Base-by-base conservation (phyloP, 2,113 vertebrate genomes). In the Nanorana parkeri region DNA sequence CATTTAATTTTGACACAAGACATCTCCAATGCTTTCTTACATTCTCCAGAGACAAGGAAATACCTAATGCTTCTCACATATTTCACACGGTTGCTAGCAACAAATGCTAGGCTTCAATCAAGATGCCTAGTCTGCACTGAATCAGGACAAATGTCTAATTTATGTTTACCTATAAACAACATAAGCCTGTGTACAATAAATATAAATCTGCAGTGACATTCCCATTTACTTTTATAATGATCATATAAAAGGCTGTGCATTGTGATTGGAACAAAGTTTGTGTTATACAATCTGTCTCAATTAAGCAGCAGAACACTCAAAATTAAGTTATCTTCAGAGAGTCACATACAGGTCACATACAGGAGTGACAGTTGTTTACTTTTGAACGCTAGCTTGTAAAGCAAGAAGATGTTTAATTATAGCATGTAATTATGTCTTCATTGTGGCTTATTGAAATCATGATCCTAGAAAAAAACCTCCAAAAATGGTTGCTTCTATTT, bases 201-300 rank as follows among this genome's bases (percentile, higher is more conserved):
- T 78, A 78, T 56, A 56, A 56, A 78, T 78, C 16, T 78, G 52
- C 36, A 41, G 29, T 68, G 61, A 68, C 77, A 56, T 78, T 20
- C 36, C 28, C 51, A 55, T 78, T 67, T 36, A 32, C 26, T 21
- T 17, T 78, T 74, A 60, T 58, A 58, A 74, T 32, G 26, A 17
- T 32, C 28, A 17, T 54, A 32, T 68, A 20, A 68, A 68, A 67
- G 20, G 54, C 63, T 68, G 23, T 32, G 5, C 3, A 29, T 68
- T 68, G 47, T 55, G 64, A 56, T 36, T 36, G 26, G 47, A 68
- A 19, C 51, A 68, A 68, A 78, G 77, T 68, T 78, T 68, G 24
- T 55, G 17, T 52, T 56, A 5, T 56, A 78, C 77, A 67, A 68
- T 78, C 64, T 68, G 77, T 78, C 63, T 78, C 77, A 78, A 78